A percentile compares a stretch with the other conserved stretches of the same genome.
phyloP scores from a whole-genome alignment of 2,113 vertebrate genomes.

The Camelus dromedarius region DNA sequence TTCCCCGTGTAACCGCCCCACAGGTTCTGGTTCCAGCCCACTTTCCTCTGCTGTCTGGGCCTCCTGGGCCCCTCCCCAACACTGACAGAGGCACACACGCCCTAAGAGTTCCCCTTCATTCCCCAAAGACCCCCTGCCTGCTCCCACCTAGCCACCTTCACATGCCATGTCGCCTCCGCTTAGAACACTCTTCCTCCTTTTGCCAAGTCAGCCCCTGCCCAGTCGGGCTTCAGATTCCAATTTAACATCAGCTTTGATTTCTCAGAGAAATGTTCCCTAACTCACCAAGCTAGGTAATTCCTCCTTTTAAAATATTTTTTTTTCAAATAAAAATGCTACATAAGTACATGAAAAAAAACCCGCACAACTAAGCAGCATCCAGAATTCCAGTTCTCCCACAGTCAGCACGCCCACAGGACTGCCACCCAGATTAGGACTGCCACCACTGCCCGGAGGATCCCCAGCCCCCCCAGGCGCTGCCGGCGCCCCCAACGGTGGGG shows the following conservation, averaged over 20 bases:
- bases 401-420: no score
- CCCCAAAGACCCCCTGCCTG: not conserved
- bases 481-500: fast-evolving
- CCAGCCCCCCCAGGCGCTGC: fast-evolving
- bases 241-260: not conserved
- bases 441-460: fast-evolving
- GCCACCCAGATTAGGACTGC: fast-evolving
- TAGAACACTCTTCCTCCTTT: no score
- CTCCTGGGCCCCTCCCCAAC: not conserved
- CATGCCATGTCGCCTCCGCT: fast-evolving
- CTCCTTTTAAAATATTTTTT: not conserved
- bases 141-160: not conserved
- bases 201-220: not conserved
- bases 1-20: not conserved
- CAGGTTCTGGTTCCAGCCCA: not conserved
- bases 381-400: not conserved
- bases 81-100: fast-evolving
- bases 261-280: not conserved
- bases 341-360: no score
- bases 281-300: not conserved
- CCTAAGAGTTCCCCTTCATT: not conserved
- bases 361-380: not conserved
- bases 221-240: not conserved
- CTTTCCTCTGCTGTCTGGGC: not conserved
- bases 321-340: not conserved